A percentile compares a stretch with the other conserved stretches of the same genome.
These are phyloP conservation scores for Crocodylus rhombifer DNA, from an alignment of 2,797 vertebrate species.

Conservation along the genomic window DNA sequence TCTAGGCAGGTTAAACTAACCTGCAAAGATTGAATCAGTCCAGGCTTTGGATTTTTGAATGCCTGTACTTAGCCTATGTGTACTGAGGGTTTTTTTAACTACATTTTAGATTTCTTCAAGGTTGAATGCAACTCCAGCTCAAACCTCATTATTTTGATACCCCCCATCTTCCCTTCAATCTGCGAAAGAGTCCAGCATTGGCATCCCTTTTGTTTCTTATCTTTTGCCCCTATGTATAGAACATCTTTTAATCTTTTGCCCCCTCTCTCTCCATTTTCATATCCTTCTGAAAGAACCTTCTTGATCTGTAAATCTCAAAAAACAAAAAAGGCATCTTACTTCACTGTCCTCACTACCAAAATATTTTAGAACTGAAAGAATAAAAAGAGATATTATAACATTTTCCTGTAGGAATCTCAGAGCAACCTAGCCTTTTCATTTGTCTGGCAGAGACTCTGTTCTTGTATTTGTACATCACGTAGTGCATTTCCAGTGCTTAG, in stretches of 20 bases:
- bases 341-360: slow-evolving; percentile 20
- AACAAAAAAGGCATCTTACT: not conserved
- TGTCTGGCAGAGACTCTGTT: not conserved
- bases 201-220: not conserved
- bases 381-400: slow-evolving; percentile 20
- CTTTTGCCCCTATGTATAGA: not conserved
- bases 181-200: fast-evolving
- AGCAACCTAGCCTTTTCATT: slow-evolving; percentile 4
- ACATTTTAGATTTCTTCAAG: not conserved
- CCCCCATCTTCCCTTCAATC: not conserved
- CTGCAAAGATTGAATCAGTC: no score
- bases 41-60: not conserved
- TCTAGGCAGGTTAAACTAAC: no score
- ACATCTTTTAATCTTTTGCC: not conserved
- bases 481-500: not conserved
- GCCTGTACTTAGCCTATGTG: not conserved
- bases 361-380: slow-evolving; percentile 14
- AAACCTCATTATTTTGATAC: not conserved
- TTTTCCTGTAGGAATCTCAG: slow-evolving; percentile 14
- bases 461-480: not conserved
- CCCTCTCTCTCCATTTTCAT: not conserved
- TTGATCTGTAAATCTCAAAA: slow-evolving; percentile 30
- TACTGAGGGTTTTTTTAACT: not conserved
- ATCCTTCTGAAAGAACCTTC: not conserved
- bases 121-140: not conserved